Evolutionary conservation across 2,888 invertebrate genomes (phyloP), one percentile per base, ranked within the genome.

Genomic region (Harpagoxenus sublaevis): DNA sequence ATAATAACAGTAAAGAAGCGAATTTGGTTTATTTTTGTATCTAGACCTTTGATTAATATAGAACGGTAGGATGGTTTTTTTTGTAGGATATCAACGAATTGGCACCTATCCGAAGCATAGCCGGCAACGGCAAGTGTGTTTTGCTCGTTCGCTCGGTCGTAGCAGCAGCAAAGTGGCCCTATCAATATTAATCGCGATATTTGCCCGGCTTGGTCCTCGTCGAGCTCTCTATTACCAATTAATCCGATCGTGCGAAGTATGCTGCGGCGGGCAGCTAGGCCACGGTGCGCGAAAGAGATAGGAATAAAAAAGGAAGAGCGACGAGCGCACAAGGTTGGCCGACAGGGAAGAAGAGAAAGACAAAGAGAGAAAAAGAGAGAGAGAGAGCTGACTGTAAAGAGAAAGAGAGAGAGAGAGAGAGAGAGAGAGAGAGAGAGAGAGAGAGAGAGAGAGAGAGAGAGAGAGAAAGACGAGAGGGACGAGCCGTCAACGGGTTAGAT

Each of bases 181-280:
- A 94, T 94, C 94, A 94, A 94, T 93, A 93, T 94, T 93, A 94
- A 94, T 94, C 91, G 93, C 92, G 89, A 94, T 93, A 94, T 93
- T 94, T 92, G 93, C 91, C 89, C 75, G 87, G 89, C 89, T 87
- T 89, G 90, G 82, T 90, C 91, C 90, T 87, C 89, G 92, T 89
- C 90, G 91, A 90, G 92, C 93, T 93, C 92, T 94, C 94, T 94
- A 94, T 94, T 94, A 94, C 94, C 94, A 94, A 94, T 94, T 94
- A 94, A 94, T 94, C 93, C 92, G 94, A 93, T 94, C 94, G 94
- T 94, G 94, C 94, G 93, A 94, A 94, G 94, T 94, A 94, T 93
- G 94, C 93, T 93, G 93, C 92, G 92, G 92, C 91, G 89, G 87
- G 90, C 91, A 91, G 92, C 91, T 92, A 91, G 92, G 83, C 88